phyloP scores from a whole-genome alignment of 2,888 invertebrate genomes.

The Lepidonotus clava region DNA sequence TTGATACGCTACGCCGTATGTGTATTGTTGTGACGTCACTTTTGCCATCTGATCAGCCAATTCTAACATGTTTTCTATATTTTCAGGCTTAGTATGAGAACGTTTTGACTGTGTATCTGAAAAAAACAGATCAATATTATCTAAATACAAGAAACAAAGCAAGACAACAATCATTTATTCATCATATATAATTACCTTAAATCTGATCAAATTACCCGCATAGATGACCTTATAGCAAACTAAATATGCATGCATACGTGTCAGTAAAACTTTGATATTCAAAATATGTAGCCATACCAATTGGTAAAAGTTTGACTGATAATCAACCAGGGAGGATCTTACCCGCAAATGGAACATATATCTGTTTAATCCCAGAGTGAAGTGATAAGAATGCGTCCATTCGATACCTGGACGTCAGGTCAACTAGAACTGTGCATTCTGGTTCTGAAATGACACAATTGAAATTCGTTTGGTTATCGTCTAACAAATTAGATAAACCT shows the following conservation, averaged over 20 bases:
- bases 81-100: constrained; percentile 68
- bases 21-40: constrained; percentile 68
- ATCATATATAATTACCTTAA: too few species aligned
- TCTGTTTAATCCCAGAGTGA: constrained; percentile 77
- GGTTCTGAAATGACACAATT: constrained; percentile 74
- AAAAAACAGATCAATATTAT: too few species aligned
- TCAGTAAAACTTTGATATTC: too few species aligned
- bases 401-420: constrained; percentile 67
- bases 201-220: too few species aligned
- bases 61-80: constrained; percentile 69
- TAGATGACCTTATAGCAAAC: too few species aligned
- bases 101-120: constrained; percentile 72
- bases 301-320: too few species aligned
- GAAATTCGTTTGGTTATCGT: too few species aligned
- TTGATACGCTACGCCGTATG: constrained; percentile 72
- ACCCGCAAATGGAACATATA: constrained; percentile 79
- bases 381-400: constrained; percentile 78
- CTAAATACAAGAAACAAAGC: neutral
- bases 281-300: too few species aligned
- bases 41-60: constrained; percentile 71
- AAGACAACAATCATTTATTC: neutral
- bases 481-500: too few species aligned
- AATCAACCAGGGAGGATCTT: too few species aligned
- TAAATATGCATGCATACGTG: too few species aligned
- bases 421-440: constrained; percentile 70